These are phyloP conservation scores for Cyanistes caeruleus DNA, from an alignment of 2,113 vertebrate genomes.

Conservation along the genomic window DNA sequence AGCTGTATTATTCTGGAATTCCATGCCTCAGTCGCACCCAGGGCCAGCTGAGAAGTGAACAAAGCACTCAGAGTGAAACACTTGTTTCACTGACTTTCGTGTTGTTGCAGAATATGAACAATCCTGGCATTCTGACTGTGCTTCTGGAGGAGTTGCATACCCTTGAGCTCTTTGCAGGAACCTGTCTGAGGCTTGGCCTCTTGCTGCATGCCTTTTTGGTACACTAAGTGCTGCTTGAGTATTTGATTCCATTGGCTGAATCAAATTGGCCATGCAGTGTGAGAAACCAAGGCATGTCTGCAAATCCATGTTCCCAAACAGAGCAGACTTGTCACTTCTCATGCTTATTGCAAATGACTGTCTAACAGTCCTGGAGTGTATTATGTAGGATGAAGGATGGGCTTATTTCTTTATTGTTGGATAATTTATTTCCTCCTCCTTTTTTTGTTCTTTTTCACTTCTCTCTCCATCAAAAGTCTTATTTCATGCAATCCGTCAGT, in stretches of 20 bases:
- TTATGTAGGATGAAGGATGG: not conserved
- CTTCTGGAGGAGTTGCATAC: not conserved
- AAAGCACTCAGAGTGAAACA: not conserved
- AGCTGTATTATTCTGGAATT: not conserved
- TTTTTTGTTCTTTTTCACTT: fast-evolving
- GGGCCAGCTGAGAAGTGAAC: not conserved
- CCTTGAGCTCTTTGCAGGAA: not conserved
- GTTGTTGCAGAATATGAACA: not conserved
- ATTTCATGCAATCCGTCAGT: not conserved
- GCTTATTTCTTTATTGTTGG: not conserved
- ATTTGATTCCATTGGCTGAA: not conserved
- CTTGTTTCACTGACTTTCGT: not conserved
- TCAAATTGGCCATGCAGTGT: not conserved
- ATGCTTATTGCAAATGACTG: not conserved
- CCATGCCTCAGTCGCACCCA: fast-evolving
- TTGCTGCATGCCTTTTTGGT: not conserved
- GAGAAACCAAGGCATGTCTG: not conserved
- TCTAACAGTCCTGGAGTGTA: not conserved
- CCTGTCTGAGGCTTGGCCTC: not conserved
- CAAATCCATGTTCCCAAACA: not conserved
- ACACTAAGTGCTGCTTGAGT: not conserved
- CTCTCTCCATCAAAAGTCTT: not conserved
- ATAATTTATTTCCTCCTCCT: not conserved
- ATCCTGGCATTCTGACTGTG: not conserved
- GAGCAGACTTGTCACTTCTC: not conserved